A percentile compares a stretch with the other conserved stretches of the same genome.
Conservation (phyloP, 2,113 vertebrate species). For the Phalacrocorax carbo region DNA sequence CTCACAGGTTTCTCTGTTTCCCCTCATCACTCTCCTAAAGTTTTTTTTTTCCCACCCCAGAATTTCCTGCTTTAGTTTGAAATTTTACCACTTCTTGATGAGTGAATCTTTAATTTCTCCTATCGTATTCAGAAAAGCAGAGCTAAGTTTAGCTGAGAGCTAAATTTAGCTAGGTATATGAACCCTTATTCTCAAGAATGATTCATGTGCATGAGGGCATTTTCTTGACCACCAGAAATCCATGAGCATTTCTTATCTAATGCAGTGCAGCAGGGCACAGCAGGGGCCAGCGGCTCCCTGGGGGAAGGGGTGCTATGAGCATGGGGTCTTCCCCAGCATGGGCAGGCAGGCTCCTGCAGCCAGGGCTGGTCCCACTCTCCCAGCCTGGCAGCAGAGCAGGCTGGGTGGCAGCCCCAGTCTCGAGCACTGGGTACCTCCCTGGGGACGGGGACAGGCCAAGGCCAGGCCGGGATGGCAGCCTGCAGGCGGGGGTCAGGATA, state of each 20-base stretch:
- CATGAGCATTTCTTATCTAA: neutral
- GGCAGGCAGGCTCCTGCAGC: neutral
- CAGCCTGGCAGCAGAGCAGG: no score
- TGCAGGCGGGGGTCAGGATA: neutral
- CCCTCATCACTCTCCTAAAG: neutral
- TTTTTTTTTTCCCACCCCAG: no score
- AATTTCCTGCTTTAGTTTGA: neutral
- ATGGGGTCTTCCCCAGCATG: rapidly evolving
- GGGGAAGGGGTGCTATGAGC: rapidly evolving
- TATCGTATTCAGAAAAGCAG: neutral
- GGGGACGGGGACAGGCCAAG: rapidly evolving
- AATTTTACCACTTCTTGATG: neutral
- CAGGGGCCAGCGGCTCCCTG: neutral
- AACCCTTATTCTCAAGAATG: neutral
- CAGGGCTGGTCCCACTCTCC: rapidly evolving
- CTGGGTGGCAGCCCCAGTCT: neutral
- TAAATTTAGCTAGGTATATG: neutral
- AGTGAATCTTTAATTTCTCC: neutral
- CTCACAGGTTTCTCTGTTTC: neutral
- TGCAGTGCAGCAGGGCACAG: neutral
- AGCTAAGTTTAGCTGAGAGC: neutral
- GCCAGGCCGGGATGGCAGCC: neutral
- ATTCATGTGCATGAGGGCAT: neutral
- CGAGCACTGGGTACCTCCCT: rapidly evolving
- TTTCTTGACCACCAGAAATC: neutral